Percentiles rank a stretch among this genome's conserved stretches.
These are phyloP conservation scores for Hoplodrina blanda DNA, from an alignment of 2,888 invertebrate genomes.

Conservation along the genomic window DNA sequence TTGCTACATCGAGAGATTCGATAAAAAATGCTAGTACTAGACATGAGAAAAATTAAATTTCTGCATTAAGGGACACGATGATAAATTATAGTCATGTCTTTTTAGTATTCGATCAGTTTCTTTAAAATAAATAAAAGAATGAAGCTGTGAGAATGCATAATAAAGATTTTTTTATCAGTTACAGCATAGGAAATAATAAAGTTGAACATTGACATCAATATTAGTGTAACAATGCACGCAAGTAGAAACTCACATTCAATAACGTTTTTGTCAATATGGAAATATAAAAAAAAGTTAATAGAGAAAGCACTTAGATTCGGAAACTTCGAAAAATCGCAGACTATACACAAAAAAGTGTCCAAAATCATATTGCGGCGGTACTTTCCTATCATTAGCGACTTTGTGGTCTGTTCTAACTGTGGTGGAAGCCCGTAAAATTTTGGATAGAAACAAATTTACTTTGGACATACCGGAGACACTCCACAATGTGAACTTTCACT, in stretches of 20 bases:
- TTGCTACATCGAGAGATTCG: conserved; percentile 64
- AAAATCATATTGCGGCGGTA: conserved; percentile 74
- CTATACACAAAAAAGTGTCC: conserved; percentile 72
- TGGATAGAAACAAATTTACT: conserved; percentile 78
- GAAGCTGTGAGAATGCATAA: conserved; percentile 25
- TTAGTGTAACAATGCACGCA: conserved; percentile 21
- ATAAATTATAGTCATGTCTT: conserved; percentile 66
- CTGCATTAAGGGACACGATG: conserved; percentile 63
- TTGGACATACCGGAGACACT: conserved; percentile 74
- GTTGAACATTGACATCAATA: conserved; percentile 24
- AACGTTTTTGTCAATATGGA: conserved; percentile 51
- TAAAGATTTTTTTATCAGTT: conserved; percentile 22
- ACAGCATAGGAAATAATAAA: conserved; percentile 34
- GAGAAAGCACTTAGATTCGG: conserved; percentile 60
- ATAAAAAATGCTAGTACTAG: conserved; percentile 62
- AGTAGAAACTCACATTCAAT: conserved; percentile 48
- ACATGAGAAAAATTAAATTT: conserved; percentile 66
- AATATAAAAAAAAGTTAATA: conserved; percentile 56
- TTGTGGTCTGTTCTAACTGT: conserved; percentile 78
- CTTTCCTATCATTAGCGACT: conserved; percentile 86
- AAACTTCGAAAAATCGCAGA: conserved; percentile 67
- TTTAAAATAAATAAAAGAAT: conserved; percentile 27
- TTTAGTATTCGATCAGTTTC: conserved; percentile 57
- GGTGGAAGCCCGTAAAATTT: conserved; percentile 75
- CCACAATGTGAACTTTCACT: conserved; percentile 83